Evolutionary conservation across 1,140 invertebrate species (phyloP).

Genomic region (Watersipora subatra): DNA sequence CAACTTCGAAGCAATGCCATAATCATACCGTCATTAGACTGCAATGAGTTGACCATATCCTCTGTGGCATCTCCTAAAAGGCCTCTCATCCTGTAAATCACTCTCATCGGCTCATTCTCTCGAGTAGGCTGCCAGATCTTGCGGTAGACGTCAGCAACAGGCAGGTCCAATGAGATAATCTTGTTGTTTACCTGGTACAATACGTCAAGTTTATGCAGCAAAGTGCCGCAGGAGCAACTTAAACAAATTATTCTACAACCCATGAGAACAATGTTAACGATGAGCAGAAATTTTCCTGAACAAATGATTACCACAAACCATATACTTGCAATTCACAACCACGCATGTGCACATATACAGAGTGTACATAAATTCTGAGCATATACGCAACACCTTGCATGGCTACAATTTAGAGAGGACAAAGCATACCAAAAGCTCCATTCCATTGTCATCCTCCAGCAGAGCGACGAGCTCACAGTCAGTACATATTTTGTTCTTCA

Average conservation of each 20-base stretch:
- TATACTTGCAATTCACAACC: too few species aligned
- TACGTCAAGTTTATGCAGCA: not conserved
- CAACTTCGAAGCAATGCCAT: too few species aligned
- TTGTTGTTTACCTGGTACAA: slow-evolving; percentile 86
- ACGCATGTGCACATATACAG: too few species aligned
- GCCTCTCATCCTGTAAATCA: slow-evolving; percentile 95
- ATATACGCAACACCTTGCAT: too few species aligned
- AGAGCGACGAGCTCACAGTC: slow-evolving; percentile 93
- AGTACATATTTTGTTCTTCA: slow-evolving; percentile 72
- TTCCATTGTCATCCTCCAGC: slow-evolving; percentile 92
- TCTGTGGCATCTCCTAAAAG: slow-evolving; percentile 92
- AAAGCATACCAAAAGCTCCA: slow-evolving; percentile 70
- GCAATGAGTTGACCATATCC: slow-evolving; percentile 89
- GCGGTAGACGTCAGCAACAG: slow-evolving; percentile 70
- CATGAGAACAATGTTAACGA: too few species aligned
- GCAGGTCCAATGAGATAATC: slow-evolving; percentile 88
- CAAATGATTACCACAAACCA: too few species aligned
- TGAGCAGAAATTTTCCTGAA: too few species aligned
- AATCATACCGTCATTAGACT: slow-evolving; percentile 52
- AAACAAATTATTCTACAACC: too few species aligned
- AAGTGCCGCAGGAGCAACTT: too few species aligned
- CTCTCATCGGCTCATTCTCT: slow-evolving; percentile 84
- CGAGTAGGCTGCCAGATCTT: slow-evolving; percentile 57
- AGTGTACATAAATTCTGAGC: too few species aligned
- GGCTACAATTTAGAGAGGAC: too few species aligned